Conservation (phyloP, 2,797 vertebrate genomes). For the Octomys mimax region DNA sequence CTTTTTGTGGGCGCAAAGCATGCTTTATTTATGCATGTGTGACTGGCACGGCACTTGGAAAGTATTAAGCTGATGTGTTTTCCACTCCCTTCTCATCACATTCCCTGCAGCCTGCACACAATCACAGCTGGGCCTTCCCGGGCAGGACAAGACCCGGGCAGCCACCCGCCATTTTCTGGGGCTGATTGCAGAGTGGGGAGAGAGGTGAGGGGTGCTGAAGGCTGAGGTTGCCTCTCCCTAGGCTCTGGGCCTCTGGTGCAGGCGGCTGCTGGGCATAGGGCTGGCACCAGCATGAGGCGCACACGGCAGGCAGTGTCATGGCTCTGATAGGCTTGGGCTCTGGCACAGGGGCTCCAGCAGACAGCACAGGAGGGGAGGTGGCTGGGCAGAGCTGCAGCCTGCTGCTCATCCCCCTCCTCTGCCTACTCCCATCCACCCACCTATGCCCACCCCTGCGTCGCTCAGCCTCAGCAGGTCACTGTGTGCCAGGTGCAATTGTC, state of each 20-base stretch:
- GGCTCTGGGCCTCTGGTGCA: neutral
- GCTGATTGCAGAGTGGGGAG: neutral
- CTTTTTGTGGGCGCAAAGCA: slow-evolving; percentile 32
- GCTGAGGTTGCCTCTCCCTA: neutral
- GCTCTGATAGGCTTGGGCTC: neutral
- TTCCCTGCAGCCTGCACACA: neutral
- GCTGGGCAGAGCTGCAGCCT: neutral
- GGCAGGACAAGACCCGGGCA: neutral
- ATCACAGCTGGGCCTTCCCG: neutral
- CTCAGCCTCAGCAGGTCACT: neutral
- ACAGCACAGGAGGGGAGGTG: neutral
- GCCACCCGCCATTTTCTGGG: neutral
- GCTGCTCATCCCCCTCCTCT: too few species aligned
- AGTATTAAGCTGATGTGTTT: slow-evolving; percentile 40
- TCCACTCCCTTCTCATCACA: slow-evolving; percentile 12
- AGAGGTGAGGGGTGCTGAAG: neutral
- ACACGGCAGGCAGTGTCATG: neutral
- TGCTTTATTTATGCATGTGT: slow-evolving; percentile 64
- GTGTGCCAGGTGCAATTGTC: neutral
- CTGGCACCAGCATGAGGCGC: neutral
- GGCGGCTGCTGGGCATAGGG: too few species aligned
- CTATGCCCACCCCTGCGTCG: too few species aligned
- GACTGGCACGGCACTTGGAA: slow-evolving; percentile 11
- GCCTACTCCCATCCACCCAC: too few species aligned
- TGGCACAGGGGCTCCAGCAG: neutral